Base-by-base conservation (phyloP, 2,888 invertebrate genomes). In the Ichneumoninae sp. region DNA sequence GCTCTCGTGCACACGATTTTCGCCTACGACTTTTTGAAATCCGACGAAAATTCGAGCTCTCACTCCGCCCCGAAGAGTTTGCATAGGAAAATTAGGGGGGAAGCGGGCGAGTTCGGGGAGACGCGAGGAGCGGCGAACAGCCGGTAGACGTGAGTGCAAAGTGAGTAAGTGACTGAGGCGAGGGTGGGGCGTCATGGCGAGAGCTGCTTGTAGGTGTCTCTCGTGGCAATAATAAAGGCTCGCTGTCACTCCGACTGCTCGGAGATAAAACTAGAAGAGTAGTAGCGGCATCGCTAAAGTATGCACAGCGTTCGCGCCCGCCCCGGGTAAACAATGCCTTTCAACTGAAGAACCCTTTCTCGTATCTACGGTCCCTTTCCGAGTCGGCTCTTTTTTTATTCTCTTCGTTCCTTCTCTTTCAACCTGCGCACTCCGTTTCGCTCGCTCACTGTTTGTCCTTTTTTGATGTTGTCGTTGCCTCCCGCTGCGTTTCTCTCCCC, bases 291-390 rank as follows among this genome's bases (percentile, higher is more conserved):
- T 44, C 44, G 74, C 68, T 66, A 66, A 44, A 65, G 71, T 65
- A 81, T 84, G 78, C 77, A 60, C 70, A 40, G 44, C 75, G 78
- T 75, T 47, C 76, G 52, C 44, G 62, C 75, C 62, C 78, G 68
- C 54, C 66, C 52, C 50, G 74, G 75, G 75, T 85, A 82, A 85
- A 85, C 84, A 85, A 85, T 85, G 82, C 71, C 72, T 82, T 76
- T 80, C 82, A 82, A 80, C 84, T 79, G 75, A 50, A 85, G 79
- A 82, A 80, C 79, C 79, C 84, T 80, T 82, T 79, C 57, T 82
- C 79, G 71, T 82, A 85, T 75, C 66, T 75, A 75, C 47, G 75
- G 62, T 71, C 76, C 82, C 72, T 69, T 82, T 77, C 60, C 79
- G 75, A 82, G 81, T 54, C 71, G 16, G 78, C 68, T 82, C 26